These are phyloP conservation scores for Phasia obesa DNA, from an alignment of 2,888 invertebrate species.

Conservation along the genomic window DNA sequence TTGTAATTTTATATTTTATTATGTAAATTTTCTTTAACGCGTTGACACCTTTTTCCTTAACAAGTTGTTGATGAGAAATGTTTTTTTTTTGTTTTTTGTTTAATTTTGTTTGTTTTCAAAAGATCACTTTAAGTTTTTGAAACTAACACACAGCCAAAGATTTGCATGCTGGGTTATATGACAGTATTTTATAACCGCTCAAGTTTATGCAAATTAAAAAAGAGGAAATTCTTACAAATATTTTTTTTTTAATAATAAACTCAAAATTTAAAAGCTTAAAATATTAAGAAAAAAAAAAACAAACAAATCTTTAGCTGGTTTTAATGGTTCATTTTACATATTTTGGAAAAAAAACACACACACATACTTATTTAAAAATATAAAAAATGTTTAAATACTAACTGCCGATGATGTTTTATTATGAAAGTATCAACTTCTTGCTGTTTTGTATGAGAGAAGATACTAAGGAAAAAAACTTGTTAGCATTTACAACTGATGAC, in stretches of 20 bases:
- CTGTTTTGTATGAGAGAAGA: slow-evolving; percentile 31
- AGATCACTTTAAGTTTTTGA: slow-evolving; percentile 37
- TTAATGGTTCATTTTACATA: not conserved
- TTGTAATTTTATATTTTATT: slow-evolving; percentile 30
- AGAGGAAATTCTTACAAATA: not conserved
- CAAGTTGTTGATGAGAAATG: not conserved
- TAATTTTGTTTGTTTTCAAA: slow-evolving; percentile 14
- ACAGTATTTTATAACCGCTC: slow-evolving; percentile 44
- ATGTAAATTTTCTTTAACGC: slow-evolving; percentile 33
- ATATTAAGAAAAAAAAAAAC: not conserved
- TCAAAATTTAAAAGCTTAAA: too few relatives aligned
- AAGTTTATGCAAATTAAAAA: slow-evolving; percentile 29
- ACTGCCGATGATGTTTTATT: slow-evolving; percentile 28
- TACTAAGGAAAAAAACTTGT: slow-evolving; percentile 73
- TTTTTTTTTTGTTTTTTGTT: not conserved
- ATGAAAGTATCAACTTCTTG: not conserved
- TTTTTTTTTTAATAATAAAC: slow-evolving; percentile 12
- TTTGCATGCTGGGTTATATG: not conserved
- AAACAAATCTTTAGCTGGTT: slow-evolving; percentile 24
- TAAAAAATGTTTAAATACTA: slow-evolving; percentile 28
- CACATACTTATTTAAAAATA: not conserved
- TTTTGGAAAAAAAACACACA: slow-evolving; percentile 3
- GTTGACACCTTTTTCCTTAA: slow-evolving; percentile 29
- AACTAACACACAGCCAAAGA: slow-evolving; percentile 3
- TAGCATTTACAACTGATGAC: slow-evolving; percentile 69